Evolutionary conservation across 2,888 invertebrate genomes (phyloP).

Genomic region (Heliconius aoede): DNA sequence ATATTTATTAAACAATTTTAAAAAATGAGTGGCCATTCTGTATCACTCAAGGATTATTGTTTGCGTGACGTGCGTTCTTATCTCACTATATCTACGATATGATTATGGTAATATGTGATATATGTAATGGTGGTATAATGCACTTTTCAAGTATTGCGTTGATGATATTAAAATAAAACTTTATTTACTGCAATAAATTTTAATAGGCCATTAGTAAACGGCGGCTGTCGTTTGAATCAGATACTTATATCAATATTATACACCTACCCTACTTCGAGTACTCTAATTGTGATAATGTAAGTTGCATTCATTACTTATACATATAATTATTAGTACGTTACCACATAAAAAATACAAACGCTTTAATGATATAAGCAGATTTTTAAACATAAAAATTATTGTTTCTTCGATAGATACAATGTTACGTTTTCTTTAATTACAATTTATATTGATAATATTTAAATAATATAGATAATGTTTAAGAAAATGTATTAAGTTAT

Average conservation of each 20-base stretch:
- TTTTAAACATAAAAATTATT: not conserved
- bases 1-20: too few species aligned
- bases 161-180: not conserved
- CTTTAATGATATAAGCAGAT: not conserved
- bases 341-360: not conserved
- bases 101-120: not conserved
- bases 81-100: not conserved
- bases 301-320: not conserved
- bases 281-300: not conserved
- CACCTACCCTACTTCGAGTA: not conserved
- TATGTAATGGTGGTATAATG: not conserved
- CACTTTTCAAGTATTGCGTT: not conserved
- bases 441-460: not conserved
- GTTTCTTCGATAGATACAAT: slow-evolving; percentile 1
- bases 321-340: not conserved
- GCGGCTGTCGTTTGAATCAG: not conserved
- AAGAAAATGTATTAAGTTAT: slow-evolving; percentile 13
- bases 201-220: not conserved
- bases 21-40: not conserved
- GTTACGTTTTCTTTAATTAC: not conserved
- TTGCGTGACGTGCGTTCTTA: not conserved
- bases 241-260: not conserved
- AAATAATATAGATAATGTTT: slow-evolving; percentile 15
- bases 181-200: too few species aligned
- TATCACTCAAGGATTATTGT: not conserved